Percentiles rank a stretch among this genome's conserved stretches.
Conservation (phyloP, 2,888 invertebrate genomes). For the Thalpophila matura region DNA sequence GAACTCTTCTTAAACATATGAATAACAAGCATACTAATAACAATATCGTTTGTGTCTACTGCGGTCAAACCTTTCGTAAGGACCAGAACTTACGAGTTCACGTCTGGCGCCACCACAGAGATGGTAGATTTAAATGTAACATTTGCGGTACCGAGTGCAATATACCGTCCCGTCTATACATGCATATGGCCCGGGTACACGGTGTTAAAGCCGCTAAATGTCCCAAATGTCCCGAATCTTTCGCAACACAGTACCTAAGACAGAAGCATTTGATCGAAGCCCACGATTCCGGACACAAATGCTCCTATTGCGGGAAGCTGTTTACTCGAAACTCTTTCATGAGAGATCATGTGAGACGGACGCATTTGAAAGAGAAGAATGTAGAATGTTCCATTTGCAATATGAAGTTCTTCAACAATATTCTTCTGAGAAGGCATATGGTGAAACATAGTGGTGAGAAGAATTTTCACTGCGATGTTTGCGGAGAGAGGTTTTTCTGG, state of each 20-base stretch:
- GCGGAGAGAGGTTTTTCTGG: constrained; percentile 91
- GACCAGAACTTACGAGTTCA: constrained; percentile 87
- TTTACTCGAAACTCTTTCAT: constrained; percentile 85
- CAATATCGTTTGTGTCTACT: constrained; percentile 86
- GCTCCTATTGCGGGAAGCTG: constrained; percentile 82
- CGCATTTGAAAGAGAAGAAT: constrained; percentile 86
- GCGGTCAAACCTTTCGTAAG: constrained; percentile 84
- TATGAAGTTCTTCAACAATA: constrained; percentile 87
- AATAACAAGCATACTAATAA: constrained; percentile 86
- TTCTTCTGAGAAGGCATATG: constrained; percentile 83
- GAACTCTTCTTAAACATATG: constrained; percentile 85
- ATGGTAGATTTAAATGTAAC: constrained; percentile 83
- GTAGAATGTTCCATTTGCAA: constrained; percentile 85
- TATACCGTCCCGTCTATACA: constrained; percentile 85
- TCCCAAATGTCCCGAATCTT: constrained; percentile 83
- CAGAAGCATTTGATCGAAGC: constrained; percentile 90
- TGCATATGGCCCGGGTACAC: constrained; percentile 87
- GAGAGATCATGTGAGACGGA: constrained; percentile 82
- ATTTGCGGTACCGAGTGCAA: constrained; percentile 84
- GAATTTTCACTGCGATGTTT: constrained; percentile 91
- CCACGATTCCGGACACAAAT: constrained; percentile 86
- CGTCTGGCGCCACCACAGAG: constrained; percentile 85
- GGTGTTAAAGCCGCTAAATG: constrained; percentile 87
- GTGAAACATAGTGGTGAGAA: constrained; percentile 89
- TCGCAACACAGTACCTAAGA: constrained; percentile 88